phyloP scores from a whole-genome alignment of 2,888 invertebrate genomes.

The Argynnis bischoffii region DNA sequence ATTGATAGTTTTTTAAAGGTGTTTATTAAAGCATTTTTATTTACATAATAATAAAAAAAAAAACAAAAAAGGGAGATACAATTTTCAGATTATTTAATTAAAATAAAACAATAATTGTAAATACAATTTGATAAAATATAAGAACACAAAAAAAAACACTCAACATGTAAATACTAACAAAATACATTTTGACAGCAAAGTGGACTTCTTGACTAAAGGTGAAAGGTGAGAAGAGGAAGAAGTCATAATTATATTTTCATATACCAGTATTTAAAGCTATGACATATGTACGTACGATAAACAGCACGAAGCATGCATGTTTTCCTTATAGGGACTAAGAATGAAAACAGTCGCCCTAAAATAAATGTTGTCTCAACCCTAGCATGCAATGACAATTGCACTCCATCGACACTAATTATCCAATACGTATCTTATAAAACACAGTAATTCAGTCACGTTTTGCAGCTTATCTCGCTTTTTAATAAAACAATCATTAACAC shows the following conservation, averaged over 20 bases:
- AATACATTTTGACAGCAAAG: constrained; percentile 68
- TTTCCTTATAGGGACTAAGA: constrained; percentile 26
- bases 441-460: constrained; percentile 22
- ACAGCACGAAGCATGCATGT: constrained; percentile 60
- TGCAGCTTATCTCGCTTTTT: constrained; percentile 28
- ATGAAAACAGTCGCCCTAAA: constrained; percentile 23
- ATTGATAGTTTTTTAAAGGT: too few relatives aligned
- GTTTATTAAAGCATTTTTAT: too few relatives aligned
- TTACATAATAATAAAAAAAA: too few relatives aligned
- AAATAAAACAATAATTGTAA: constrained; percentile 41
- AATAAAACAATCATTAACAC: constrained; percentile 8
- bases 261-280: constrained; percentile 32
- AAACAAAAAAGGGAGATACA: not conserved
- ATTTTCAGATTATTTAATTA: not conserved
- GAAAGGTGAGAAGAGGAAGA: constrained; percentile 61
- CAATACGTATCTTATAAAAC: constrained; percentile 7
- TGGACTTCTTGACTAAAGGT: constrained; percentile 61
- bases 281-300: constrained; percentile 36
- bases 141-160: constrained; percentile 33
- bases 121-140: constrained; percentile 4
- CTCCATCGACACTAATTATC: constrained; percentile 26
- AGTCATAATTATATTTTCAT: constrained; percentile 30
- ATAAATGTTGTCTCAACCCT: constrained; percentile 28
- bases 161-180: constrained; percentile 53
- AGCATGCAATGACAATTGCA: constrained; percentile 35